phyloP scores from a whole-genome alignment of 37 sponge, comb jelly and placozoan species.

The Mnemiopsis leidyi region DNA sequence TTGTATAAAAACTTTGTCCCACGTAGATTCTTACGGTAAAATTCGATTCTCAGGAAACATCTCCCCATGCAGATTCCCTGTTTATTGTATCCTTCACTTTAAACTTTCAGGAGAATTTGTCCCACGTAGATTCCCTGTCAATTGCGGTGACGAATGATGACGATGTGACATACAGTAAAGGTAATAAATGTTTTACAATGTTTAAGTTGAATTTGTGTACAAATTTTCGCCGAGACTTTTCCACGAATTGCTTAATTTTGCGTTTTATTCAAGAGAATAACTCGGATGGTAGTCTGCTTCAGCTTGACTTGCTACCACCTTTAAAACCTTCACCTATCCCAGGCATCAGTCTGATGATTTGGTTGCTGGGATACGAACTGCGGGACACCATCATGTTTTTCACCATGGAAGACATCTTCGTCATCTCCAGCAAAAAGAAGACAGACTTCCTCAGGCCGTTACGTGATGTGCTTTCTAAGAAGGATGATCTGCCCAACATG shows the following conservation, averaged over 20 bases:
- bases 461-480: slow-evolving; percentile 62
- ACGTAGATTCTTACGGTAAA: too few relatives aligned
- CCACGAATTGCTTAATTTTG: too few relatives aligned
- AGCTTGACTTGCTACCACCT: too few relatives aligned
- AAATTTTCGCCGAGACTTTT: too few relatives aligned
- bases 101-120: slow-evolving; percentile 69
- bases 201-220: too few relatives aligned
- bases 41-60: too few relatives aligned
- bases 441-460: slow-evolving; percentile 85
- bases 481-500: slow-evolving; percentile 71
- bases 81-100: too few relatives aligned
- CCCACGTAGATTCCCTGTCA: slow-evolving; percentile 74
- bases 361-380: slow-evolving; percentile 97
- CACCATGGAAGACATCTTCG: slow-evolving; percentile 75
- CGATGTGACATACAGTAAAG: slow-evolving; percentile 85
- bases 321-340: too few relatives aligned
- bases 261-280: too few relatives aligned
- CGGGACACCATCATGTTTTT: slow-evolving; percentile 87
- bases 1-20: too few relatives aligned
- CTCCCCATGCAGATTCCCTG: too few relatives aligned
- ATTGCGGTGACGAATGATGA: slow-evolving; percentile 84
- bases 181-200: background rate
- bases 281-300: too few relatives aligned
- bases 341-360: slow-evolving; percentile 67
- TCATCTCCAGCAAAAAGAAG: slow-evolving; percentile 91